These are phyloP conservation scores for Amia ocellicauda DNA, from an alignment of 2,113 vertebrate genomes.

Conservation along the genomic window DNA sequence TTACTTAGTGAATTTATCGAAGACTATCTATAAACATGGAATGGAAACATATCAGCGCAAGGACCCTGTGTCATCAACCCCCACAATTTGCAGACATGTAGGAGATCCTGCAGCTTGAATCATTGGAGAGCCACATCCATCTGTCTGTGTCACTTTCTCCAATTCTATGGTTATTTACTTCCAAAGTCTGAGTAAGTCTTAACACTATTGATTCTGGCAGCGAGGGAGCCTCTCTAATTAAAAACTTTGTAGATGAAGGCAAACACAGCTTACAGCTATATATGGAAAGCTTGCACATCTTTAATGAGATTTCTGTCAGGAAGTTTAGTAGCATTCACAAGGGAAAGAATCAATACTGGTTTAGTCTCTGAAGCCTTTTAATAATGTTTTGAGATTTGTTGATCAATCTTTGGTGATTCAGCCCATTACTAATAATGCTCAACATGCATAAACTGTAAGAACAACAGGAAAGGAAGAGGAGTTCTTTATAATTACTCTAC, in stretches of 20 bases:
- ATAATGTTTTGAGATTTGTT: constrained; percentile 59
- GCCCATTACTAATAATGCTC: constrained; percentile 57
- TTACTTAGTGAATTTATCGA: too few relatives aligned
- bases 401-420: constrained; percentile 57
- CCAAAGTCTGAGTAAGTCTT: constrained; percentile 33
- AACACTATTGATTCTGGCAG: constrained; percentile 53
- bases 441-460: too few relatives aligned
- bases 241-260: constrained; percentile 52
- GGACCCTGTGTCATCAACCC: background rate
- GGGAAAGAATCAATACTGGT: constrained; percentile 52
- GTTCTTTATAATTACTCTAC: too few relatives aligned
- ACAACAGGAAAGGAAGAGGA: too few relatives aligned
- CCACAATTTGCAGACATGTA: background rate
- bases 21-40: too few relatives aligned
- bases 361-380: constrained; percentile 56
- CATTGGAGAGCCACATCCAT: constrained; percentile 25
- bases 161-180: constrained; percentile 33
- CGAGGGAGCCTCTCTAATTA: constrained; percentile 50
- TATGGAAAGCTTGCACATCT: constrained; percentile 48
- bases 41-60: too few relatives aligned
- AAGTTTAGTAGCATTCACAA: constrained; percentile 51
- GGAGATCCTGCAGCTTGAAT: background rate
- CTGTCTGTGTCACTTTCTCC: constrained; percentile 34
- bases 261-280: constrained; percentile 54
- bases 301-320: constrained; percentile 62